A percentile compares a stretch with the other conserved stretches of the same genome.
Evolutionary conservation across 2,797 vertebrate genomes (phyloP).

Genomic region (Fundulus diaphanus): DNA sequence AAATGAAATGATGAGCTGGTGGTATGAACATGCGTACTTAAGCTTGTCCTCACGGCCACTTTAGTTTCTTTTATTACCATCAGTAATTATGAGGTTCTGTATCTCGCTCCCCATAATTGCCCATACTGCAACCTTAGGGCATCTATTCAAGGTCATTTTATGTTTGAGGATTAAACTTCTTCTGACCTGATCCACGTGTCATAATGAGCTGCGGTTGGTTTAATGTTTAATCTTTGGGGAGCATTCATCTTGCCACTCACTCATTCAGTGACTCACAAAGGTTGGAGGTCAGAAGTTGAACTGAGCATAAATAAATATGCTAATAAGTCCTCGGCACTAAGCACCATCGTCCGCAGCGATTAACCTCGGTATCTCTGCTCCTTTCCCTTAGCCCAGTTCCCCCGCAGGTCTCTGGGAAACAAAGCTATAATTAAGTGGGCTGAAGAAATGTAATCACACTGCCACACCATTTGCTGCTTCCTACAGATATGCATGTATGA

Average conservation of each 20-base stretch:
- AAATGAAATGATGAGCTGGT: neutral
- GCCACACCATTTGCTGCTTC: conserved; percentile 37
- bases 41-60: neutral
- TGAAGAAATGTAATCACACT: conserved; percentile 69
- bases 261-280: conserved; percentile 33
- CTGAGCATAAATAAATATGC: conserved; percentile 70
- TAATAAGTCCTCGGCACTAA: conserved; percentile 66
- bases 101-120: neutral
- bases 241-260: conserved; percentile 34
- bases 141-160: neutral
- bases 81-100: neutral
- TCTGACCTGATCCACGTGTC: conserved; percentile 8
- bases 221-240: conserved; percentile 30
- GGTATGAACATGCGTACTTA: neutral
- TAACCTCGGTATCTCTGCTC: conserved; percentile 63
- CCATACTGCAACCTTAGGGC: neutral
- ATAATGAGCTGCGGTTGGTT: conserved; percentile 29
- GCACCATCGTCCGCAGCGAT: conserved; percentile 63
- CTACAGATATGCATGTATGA: conserved; percentile 5
- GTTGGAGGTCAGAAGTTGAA: conserved; percentile 30
- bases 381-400: conserved; percentile 29
- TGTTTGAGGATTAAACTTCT: neutral
- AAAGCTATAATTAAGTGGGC: conserved; percentile 74
- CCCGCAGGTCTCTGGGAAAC: conserved; percentile 56
- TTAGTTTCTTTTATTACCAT: neutral